A percentile compares a stretch with the other conserved stretches of the same genome.
phyloP scores from a whole-genome alignment of 1,140 invertebrate species.

The Zophobas atratus region DNA sequence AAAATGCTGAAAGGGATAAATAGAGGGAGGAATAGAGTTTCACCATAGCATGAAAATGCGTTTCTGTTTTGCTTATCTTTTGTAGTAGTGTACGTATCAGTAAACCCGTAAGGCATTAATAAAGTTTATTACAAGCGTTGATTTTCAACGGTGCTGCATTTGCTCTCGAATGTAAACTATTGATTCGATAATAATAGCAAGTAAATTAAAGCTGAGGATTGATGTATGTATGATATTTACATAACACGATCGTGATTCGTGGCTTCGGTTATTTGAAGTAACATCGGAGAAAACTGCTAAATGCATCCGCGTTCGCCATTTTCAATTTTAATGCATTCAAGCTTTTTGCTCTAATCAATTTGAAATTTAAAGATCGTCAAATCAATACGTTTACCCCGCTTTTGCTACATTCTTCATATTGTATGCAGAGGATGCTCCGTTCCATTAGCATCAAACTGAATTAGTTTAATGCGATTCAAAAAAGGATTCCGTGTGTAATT shows the following conservation, averaged over 20 bases:
- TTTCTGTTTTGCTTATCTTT: too few relatives aligned
- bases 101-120: background rate
- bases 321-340: conserved; percentile 1
- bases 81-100: background rate
- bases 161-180: conserved; percentile 8
- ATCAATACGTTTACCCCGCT: conserved; percentile 1
- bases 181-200: conserved; percentile 6
- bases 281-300: background rate
- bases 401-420: conserved; percentile 17
- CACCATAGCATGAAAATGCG: too few relatives aligned
- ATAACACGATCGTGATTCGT: conserved; percentile 24
- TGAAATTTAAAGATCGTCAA: conserved; percentile 23
- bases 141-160: background rate
- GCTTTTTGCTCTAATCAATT: background rate
- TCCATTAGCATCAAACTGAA: conserved; percentile 15
- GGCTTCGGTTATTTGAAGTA: background rate
- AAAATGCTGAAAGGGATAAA: too few relatives aligned
- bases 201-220: conserved; percentile 9
- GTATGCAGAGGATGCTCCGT: conserved; percentile 28
- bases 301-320: background rate
- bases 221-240: conserved; percentile 19
- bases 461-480: conserved; percentile 16
- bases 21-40: too few relatives aligned
- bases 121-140: background rate
- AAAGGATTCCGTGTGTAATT: conserved; percentile 12